Evolutionary conservation across 92 coral and sea anemone genomes (phyloP).

Genomic region (Montipora capitata): DNA sequence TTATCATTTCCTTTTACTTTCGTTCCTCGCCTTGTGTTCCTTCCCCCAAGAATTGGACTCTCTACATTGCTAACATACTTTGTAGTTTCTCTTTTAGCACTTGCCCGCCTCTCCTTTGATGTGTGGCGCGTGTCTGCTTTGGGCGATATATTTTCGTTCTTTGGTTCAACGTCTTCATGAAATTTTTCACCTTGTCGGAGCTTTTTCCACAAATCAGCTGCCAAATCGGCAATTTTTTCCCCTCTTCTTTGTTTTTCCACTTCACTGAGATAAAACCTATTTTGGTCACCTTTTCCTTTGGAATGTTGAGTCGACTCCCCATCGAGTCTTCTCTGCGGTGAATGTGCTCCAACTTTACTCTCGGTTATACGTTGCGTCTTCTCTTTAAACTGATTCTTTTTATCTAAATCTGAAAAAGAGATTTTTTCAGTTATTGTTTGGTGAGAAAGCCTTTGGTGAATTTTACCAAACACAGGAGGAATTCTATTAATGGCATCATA

Average conservation of each 20-base stretch:
- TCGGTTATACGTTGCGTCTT: background rate
- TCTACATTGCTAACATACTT: background rate
- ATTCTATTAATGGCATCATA: background rate
- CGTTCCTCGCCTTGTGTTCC: background rate
- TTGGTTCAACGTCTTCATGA: background rate
- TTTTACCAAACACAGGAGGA: background rate
- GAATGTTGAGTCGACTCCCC: background rate
- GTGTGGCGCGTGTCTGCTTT: background rate
- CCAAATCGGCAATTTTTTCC: conserved; percentile 31
- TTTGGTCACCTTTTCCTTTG: background rate
- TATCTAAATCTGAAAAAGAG: background rate
- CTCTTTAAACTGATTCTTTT: background rate
- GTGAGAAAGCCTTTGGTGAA: background rate
- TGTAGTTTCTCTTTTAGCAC: background rate
- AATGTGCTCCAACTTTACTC: background rate
- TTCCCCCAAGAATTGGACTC: background rate
- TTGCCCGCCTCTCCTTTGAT: background rate
- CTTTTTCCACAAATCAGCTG: conserved; percentile 68
- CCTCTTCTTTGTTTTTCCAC: conserved; percentile 28
- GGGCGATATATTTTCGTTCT: background rate
- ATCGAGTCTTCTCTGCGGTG: background rate
- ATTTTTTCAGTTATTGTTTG: background rate
- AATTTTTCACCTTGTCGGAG: conserved; percentile 61
- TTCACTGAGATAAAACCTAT: conserved; percentile 4
- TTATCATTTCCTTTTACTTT: background rate